phyloP scores from a whole-genome alignment of 2,888 invertebrate genomes.

The Sarcophaga variegata region DNA sequence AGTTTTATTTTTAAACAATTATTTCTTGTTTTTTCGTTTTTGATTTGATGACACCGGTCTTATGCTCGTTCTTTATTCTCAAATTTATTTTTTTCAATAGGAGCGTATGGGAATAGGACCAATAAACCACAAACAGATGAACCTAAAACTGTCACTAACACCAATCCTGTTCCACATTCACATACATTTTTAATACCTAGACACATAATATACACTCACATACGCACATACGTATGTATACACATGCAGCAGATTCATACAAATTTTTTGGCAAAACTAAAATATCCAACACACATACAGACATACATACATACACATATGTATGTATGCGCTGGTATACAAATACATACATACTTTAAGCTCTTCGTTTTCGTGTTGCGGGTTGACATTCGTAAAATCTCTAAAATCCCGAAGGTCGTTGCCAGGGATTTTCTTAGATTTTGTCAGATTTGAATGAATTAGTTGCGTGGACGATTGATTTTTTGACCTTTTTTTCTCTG shows the following conservation, averaged over 20 bases:
- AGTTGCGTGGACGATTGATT: slow-evolving; percentile 82
- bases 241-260: not conserved
- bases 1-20: no score
- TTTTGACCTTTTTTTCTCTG: slow-evolving; percentile 79
- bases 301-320: not conserved
- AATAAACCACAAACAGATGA: not conserved
- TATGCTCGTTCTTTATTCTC: no score
- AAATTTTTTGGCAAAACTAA: slow-evolving; percentile 15
- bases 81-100: not conserved
- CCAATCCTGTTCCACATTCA: not conserved
- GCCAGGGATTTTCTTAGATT: slow-evolving; percentile 82
- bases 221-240: slow-evolving; percentile 52
- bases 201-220: not conserved
- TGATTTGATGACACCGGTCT: no score
- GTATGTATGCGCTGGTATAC: not conserved
- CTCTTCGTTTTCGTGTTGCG: slow-evolving; percentile 67
- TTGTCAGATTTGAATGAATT: slow-evolving; percentile 82
- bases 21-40: no score
- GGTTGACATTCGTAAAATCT: slow-evolving; percentile 82
- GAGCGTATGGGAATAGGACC: not conserved
- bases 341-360: slow-evolving; percentile 22
- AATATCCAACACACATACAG: slow-evolving; percentile 2
- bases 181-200: slow-evolving; percentile 15
- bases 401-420: slow-evolving; percentile 82
- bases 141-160: not conserved